Percentiles rank a stretch among this genome's conserved stretches.
Evolutionary conservation across 2,113 vertebrate genomes (phyloP).

Genomic region (Manacus vitellinus): DNA sequence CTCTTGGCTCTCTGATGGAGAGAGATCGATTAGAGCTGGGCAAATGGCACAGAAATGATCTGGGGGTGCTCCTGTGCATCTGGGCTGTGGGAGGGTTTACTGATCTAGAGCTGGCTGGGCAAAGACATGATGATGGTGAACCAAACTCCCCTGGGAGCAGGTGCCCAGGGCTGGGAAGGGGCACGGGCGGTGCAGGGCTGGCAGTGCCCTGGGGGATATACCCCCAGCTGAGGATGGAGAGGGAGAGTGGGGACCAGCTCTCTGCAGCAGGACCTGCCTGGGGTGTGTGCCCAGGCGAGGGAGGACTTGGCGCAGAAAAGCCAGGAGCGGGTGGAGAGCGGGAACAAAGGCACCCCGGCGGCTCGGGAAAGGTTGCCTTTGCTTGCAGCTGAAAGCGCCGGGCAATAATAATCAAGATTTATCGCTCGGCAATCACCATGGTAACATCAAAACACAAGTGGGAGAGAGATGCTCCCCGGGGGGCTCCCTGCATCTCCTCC

Average conservation of each 20-base stretch:
- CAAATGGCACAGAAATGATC: rapidly evolving
- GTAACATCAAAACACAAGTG: constrained; percentile 77
- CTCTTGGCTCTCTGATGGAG: background rate
- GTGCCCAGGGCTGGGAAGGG: background rate
- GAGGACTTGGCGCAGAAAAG: background rate
- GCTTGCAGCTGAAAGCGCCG: constrained; percentile 46
- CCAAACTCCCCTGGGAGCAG: rapidly evolving
- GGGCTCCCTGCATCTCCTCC: background rate
- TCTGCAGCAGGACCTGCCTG: rapidly evolving
- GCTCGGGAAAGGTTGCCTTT: constrained; percentile 23
- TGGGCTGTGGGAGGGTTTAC: background rate
- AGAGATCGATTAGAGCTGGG: background rate
- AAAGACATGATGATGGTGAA: rapidly evolving
- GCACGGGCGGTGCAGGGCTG: rapidly evolving
- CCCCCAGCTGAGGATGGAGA: background rate
- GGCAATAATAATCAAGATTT: constrained; percentile 74
- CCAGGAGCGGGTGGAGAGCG: background rate
- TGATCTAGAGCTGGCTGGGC: background rate
- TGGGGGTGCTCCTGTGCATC: background rate
- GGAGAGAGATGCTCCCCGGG: constrained; percentile 50
- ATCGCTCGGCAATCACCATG: constrained; percentile 76
- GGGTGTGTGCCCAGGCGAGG: background rate
- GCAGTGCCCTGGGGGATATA: rapidly evolving
- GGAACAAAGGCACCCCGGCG: background rate
- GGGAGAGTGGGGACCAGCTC: background rate